Evolutionary conservation across 2,888 invertebrate genomes (phyloP).

Genomic region (Fabriciana adippe): DNA sequence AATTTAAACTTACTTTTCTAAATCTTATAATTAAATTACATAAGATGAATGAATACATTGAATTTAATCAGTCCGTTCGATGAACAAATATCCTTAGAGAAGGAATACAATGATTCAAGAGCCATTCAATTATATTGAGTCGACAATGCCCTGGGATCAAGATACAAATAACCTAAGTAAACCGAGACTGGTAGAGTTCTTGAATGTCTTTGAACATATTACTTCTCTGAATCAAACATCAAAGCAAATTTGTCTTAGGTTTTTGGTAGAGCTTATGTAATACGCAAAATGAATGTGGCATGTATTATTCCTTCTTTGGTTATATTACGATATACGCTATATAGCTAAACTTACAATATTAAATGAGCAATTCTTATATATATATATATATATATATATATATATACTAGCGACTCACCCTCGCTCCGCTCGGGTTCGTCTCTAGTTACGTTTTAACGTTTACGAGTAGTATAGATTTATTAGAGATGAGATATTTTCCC

Average conservation of each 20-base stretch:
- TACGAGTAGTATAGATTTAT: too few relatives aligned
- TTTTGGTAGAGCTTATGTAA: slow-evolving; percentile 23
- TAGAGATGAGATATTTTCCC: too few relatives aligned
- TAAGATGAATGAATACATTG: slow-evolving; percentile 7
- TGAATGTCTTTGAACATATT: slow-evolving; percentile 32
- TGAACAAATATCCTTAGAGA: slow-evolving; percentile 23
- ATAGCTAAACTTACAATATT: neutral
- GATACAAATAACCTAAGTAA: slow-evolving; percentile 49
- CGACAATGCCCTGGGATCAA: slow-evolving; percentile 41
- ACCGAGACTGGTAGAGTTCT: slow-evolving; percentile 36
- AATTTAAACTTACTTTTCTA: too few relatives aligned
- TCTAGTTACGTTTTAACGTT: too few relatives aligned
- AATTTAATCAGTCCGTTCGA: slow-evolving; percentile 31
- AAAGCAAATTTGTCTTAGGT: slow-evolving; percentile 30
- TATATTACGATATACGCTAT: neutral
- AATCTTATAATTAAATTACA: too few relatives aligned
- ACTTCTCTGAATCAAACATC: slow-evolving; percentile 29
- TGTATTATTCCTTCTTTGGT: neutral
- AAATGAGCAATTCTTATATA: too few relatives aligned
- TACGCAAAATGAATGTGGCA: slow-evolving; percentile 9
- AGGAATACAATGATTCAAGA: slow-evolving; percentile 34
- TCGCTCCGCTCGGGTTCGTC: too few relatives aligned
- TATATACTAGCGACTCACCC: too few relatives aligned
- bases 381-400: too few relatives aligned
- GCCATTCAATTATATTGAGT: slow-evolving; percentile 47